phyloP scores from a whole-genome alignment of 2,113 vertebrate species.

The Gopherus flavomarginatus region DNA sequence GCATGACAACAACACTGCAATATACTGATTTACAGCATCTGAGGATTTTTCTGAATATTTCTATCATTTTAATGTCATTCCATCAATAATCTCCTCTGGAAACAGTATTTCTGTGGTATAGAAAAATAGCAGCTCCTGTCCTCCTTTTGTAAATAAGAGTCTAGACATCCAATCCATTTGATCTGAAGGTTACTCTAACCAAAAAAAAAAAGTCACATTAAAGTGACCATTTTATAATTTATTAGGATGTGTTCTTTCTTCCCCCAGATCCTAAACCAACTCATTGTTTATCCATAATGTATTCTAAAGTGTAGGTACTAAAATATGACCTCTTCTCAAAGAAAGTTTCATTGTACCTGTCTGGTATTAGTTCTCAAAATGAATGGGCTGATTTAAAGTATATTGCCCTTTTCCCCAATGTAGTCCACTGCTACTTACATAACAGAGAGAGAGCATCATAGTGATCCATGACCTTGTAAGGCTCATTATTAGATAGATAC shows the following conservation, averaged over 20 bases:
- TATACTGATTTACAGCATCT: constrained; percentile 28
- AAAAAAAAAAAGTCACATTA: not conserved
- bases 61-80: not conserved
- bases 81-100: not conserved
- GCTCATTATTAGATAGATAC: constrained; percentile 75
- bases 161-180: not conserved
- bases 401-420: constrained; percentile 37
- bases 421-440: constrained; percentile 44
- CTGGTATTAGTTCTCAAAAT: constrained; percentile 37
- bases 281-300: not conserved
- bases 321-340: not conserved
- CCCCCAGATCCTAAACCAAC: not conserved
- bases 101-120: not conserved
- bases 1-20: not conserved
- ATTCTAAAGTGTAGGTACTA: not conserved
- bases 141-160: not conserved
- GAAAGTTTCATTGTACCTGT: constrained; percentile 12
- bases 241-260: not conserved
- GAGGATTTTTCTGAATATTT: constrained; percentile 23
- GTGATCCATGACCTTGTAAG: constrained; percentile 59
- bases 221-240: not conserved
- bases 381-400: constrained; percentile 46
- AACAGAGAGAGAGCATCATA: not conserved
- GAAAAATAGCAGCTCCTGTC: not conserved
- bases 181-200: not conserved